Evolutionary conservation across 2,888 invertebrate genomes (phyloP).

Genomic region (Julus scandinavius): DNA sequence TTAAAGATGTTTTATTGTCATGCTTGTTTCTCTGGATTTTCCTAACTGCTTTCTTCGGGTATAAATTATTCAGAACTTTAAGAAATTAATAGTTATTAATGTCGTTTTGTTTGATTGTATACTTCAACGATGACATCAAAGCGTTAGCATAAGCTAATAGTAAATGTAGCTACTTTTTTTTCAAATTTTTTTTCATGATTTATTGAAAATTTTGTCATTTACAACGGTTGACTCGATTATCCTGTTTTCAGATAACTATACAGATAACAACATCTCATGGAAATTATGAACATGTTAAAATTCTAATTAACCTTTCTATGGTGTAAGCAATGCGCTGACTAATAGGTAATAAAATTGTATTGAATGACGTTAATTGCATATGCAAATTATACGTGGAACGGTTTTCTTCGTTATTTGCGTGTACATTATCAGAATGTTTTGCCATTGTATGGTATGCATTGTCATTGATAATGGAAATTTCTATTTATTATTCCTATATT

Average conservation of each 20-base stretch:
- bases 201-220: not conserved
- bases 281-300: not conserved
- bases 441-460: not conserved
- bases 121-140: not conserved
- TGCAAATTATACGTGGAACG: not conserved
- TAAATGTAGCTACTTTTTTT: not conserved
- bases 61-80: constrained; percentile 15
- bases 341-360: not conserved
- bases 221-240: not conserved
- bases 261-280: not conserved
- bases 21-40: not conserved
- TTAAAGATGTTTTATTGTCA: not conserved
- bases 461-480: not conserved
- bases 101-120: not conserved
- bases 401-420: not conserved
- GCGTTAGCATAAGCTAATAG: not conserved
- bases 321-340: too few species aligned
- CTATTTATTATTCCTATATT: not conserved
- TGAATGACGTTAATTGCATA: too few species aligned
- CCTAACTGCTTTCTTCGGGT: not conserved
- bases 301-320: too few species aligned
- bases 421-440: not conserved
- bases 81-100: not conserved
- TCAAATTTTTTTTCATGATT: not conserved
- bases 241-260: not conserved